These are phyloP conservation scores for Ditylenchus weischeri DNA, from an alignment of 2,888 invertebrate species.

Conservation along the genomic window DNA sequence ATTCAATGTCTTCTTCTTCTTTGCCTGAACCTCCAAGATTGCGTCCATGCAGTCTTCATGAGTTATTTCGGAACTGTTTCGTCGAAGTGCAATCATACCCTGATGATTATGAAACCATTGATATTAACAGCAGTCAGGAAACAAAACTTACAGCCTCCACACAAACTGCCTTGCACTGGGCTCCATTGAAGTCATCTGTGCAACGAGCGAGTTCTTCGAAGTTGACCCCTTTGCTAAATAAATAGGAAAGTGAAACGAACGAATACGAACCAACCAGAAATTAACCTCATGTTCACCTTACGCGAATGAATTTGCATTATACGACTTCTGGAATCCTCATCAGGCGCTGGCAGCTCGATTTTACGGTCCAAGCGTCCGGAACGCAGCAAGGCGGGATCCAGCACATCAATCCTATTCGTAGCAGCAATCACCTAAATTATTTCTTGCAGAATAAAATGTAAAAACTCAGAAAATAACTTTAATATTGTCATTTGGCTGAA, in stretches of 20 bases:
- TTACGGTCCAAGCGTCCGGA: slow-evolving; percentile 95
- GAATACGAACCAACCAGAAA: slow-evolving; percentile 55
- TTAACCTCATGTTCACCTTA: slow-evolving; percentile 86
- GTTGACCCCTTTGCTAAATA: slow-evolving; percentile 57
- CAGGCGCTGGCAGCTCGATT: slow-evolving; percentile 96
- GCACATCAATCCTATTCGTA: slow-evolving; percentile 94
- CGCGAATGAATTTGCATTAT: slow-evolving; percentile 81
- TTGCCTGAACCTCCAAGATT: slow-evolving; percentile 97
- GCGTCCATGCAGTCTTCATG: slow-evolving; percentile 99
- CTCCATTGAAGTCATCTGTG: slow-evolving; percentile 99
- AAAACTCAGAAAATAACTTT: slow-evolving; percentile 68
- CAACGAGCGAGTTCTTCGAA: slow-evolving; percentile 62
- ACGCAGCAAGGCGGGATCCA: slow-evolving; percentile 91
- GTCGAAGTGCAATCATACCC: slow-evolving; percentile 96
- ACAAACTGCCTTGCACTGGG: slow-evolving; percentile 98
- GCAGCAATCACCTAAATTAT: slow-evolving; percentile 79
- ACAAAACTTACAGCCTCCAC: slow-evolving; percentile 79
- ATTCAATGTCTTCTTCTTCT: slow-evolving; percentile 98
- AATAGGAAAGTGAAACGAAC: neutral
- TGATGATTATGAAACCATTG: slow-evolving; percentile 44
- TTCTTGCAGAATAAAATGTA: neutral
- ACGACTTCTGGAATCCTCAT: slow-evolving; percentile 93
- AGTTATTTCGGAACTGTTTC: slow-evolving; percentile 86
- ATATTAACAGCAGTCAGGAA: no score
- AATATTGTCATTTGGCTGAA: slow-evolving; percentile 93